These are phyloP conservation scores for Centruroides sculpturatus DNA, from an alignment of 1,140 invertebrate species.

Conservation along the genomic window DNA sequence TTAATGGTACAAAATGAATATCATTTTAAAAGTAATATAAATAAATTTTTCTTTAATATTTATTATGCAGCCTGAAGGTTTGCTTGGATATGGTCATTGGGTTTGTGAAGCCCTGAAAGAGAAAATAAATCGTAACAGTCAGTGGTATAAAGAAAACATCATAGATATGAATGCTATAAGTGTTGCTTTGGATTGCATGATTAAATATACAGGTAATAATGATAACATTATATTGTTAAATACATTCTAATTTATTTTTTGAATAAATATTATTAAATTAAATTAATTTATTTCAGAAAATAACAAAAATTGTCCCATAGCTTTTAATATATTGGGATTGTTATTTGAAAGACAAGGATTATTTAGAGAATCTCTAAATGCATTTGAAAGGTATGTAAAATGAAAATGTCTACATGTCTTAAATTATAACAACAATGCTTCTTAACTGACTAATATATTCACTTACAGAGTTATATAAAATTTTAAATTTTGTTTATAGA, in stretches of 20 bases:
- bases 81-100: constrained; percentile 56
- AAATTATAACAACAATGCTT: too few species aligned
- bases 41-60: constrained; percentile 29
- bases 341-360: constrained; percentile 57
- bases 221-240: neutral
- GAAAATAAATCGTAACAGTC: constrained; percentile 31
- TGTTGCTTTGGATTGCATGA: constrained; percentile 54
- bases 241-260: neutral
- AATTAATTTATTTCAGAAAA: constrained; percentile 31
- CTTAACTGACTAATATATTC: too few species aligned
- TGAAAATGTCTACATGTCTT: too few species aligned
- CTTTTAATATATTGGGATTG: constrained; percentile 60
- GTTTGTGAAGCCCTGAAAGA: constrained; percentile 53
- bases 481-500: too few species aligned
- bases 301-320: constrained; percentile 42
- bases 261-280: constrained; percentile 20
- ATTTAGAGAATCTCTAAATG: constrained; percentile 40
- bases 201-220: constrained; percentile 48
- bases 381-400: constrained; percentile 38
- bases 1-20: too few species aligned
- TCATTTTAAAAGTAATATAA: too few species aligned
- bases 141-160: constrained; percentile 50
- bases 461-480: too few species aligned
- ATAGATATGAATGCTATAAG: constrained; percentile 61
- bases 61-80: constrained; percentile 24